Evolutionary conservation across 1,140 invertebrate species (phyloP), one percentile per base, ranked within the genome.

Genomic region (Meloidogyne exigua): DNA sequence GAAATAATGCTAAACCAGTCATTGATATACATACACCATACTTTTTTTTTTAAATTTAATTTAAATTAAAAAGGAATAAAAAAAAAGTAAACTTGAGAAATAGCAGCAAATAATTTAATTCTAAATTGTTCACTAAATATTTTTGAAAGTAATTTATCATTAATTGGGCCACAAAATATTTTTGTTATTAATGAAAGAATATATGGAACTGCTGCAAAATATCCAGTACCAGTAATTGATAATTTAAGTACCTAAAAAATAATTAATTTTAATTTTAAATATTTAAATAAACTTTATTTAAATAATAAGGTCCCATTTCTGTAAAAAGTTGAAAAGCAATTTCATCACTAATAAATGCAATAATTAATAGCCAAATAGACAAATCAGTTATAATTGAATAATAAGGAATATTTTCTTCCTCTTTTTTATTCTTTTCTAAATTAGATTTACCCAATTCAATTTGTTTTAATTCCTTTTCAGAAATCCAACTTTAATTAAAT

Each of bases 301-400:
- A 68, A 78, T 84, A 84, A 21, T 72, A 83, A 62, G 82, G 82
- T 23, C 82, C 82, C 25, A 80, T 84, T 64, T 85, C 82, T 28
- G 75, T 75, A 62, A 84, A 85, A 25, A 84, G 68, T n/a, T 80
- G 62, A 67, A 83, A 77, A 18, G 77, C 76, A 25, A 78, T 23
- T 23, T 21, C 25, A 44, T 36, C 76, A 12, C 75, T 26, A 36
- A 77, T 32, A 26, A 63, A 68, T 21, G 65, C n/a, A 1, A 42
- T 21, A 44, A 77, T 15, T 25, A 79, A 21, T 36, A 36, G 21
- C 42, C 42, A 44, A 39, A 78, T 72, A n/a, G 76, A 15, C 21
- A 25, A 42, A 21, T 72, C 78, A 26, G 67, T 62, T 62, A 73
- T 28, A 44, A 65, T 72, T 42, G 76, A 66, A 25, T 36, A 72